Conservation (phyloP, 2,113 vertebrate species). For the Tympanuchus pallidicinctus region DNA sequence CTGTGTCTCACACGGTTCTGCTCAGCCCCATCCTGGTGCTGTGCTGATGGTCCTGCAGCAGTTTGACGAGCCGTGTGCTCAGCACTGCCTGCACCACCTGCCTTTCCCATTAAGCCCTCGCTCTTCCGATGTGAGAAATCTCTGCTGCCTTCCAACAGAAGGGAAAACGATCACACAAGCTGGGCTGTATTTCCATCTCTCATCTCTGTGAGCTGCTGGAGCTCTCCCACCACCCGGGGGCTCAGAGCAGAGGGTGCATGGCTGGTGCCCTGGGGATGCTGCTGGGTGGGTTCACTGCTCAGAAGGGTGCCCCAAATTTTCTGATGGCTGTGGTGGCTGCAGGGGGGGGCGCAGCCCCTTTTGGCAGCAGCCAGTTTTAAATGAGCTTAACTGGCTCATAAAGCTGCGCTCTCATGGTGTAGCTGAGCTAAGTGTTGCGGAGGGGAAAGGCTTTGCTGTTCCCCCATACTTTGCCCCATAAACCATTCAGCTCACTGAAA, state of each 20-base stretch:
- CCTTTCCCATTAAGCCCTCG: constrained; percentile 58
- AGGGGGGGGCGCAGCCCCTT: background rate
- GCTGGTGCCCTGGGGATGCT: constrained; percentile 38
- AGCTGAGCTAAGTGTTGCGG: background rate
- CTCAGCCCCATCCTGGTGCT: background rate
- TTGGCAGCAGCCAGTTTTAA: background rate
- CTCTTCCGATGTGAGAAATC: background rate
- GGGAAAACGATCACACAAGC: constrained; percentile 44
- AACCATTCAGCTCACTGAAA: background rate
- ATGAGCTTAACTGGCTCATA: background rate
- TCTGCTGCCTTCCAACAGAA: constrained; percentile 52
- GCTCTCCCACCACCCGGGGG: constrained; percentile 21
- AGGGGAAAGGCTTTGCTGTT: background rate
- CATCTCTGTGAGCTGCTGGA: background rate
- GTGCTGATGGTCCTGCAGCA: background rate
- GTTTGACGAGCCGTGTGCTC: background rate
- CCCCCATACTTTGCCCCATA: background rate
- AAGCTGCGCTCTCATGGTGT: rapidly evolving
- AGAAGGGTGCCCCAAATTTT: background rate
- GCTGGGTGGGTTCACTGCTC: background rate
- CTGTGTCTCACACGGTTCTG: background rate
- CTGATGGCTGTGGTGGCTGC: background rate
- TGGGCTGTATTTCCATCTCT: constrained; percentile 3
- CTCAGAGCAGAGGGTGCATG: background rate
- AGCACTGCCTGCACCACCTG: constrained; percentile 3